A percentile compares a stretch with the other conserved stretches of the same genome.
phyloP scores from a whole-genome alignment of 2,888 invertebrate species.

The Agrilus cyanescens region DNA sequence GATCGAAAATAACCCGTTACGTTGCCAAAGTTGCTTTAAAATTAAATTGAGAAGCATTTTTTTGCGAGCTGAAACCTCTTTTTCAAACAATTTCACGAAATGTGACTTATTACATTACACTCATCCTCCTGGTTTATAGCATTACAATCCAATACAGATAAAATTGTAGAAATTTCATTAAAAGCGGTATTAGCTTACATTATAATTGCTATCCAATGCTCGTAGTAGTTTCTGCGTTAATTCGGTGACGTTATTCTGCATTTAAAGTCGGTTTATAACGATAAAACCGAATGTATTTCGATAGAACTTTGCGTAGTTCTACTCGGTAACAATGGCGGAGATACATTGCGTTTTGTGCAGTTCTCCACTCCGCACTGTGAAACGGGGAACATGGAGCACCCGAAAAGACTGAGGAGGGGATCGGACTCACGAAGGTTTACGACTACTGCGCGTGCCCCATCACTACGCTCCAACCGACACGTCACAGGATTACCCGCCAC shows the following conservation, averaged over 20 bases:
- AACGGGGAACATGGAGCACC: slow-evolving; percentile 37
- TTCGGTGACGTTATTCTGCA: slow-evolving; percentile 76
- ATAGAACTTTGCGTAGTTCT: slow-evolving; percentile 35
- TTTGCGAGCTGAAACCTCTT: no score
- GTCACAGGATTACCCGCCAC: slow-evolving; percentile 10
- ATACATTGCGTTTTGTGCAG: slow-evolving; percentile 39
- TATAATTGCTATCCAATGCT: slow-evolving; percentile 94
- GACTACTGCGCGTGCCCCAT: slow-evolving; percentile 28
- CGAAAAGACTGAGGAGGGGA: slow-evolving; percentile 38
- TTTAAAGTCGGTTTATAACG: slow-evolving; percentile 48
- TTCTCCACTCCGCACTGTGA: slow-evolving; percentile 36
- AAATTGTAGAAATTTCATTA: slow-evolving; percentile 16
- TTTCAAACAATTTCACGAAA: no score
- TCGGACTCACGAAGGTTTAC: slow-evolving; percentile 28
- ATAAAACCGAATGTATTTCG: slow-evolving; percentile 36
- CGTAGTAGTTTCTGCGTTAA: slow-evolving; percentile 92
- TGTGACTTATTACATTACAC: slow-evolving; percentile 19
- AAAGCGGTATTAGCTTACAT: slow-evolving; percentile 65
- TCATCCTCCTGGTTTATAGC: slow-evolving; percentile 27
- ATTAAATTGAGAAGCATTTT: no score
- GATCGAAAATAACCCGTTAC: no score
- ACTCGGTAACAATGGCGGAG: slow-evolving; percentile 38
- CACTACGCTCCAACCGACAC: slow-evolving; percentile 9
- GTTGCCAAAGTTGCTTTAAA: no score
- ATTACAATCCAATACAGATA: slow-evolving; percentile 5